Conservation (phyloP, 1,140 invertebrate genomes). For the Panulirus ornatus region DNA sequence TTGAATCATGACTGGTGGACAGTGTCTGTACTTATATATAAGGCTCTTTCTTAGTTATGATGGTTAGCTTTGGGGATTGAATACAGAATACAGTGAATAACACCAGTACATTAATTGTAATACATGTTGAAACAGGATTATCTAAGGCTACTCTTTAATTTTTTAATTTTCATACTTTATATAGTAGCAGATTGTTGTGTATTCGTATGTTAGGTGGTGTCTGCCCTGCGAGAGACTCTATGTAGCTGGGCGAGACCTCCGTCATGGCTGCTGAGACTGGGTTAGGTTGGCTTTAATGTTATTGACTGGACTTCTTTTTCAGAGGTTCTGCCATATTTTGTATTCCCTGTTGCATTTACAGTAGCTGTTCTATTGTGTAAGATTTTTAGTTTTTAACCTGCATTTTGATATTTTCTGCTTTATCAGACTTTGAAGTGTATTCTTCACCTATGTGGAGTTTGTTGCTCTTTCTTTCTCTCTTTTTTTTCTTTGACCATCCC, state of each 20-base stretch:
- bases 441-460: too few species aligned
- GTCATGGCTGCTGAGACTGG: slow-evolving; percentile 62
- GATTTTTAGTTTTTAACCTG: not conserved
- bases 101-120: slow-evolving; percentile 58
- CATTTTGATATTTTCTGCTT: too few species aligned
- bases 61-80: slow-evolving; percentile 48
- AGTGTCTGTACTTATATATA: slow-evolving; percentile 33
- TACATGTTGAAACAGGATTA: slow-evolving; percentile 46
- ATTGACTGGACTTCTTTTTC: slow-evolving; percentile 10
- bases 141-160: slow-evolving; percentile 32
- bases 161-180: slow-evolving; percentile 49
- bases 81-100: slow-evolving; percentile 40
- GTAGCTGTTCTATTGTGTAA: not conserved
- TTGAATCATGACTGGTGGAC: slow-evolving; percentile 48
- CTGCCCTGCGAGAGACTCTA: slow-evolving; percentile 19
- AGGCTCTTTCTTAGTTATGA: slow-evolving; percentile 40
- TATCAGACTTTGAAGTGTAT: too few species aligned
- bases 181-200: slow-evolving; percentile 63
- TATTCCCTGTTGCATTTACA: not conserved
- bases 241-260: slow-evolving; percentile 59
- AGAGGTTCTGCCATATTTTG: slow-evolving; percentile 1
- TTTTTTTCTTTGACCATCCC: not conserved
- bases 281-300: slow-evolving; percentile 15
- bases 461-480: not conserved
- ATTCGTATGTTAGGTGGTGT: slow-evolving; percentile 25